These are phyloP conservation scores for Acanthis flammea DNA, from an alignment of 2,797 vertebrate species.

Conservation along the genomic window DNA sequence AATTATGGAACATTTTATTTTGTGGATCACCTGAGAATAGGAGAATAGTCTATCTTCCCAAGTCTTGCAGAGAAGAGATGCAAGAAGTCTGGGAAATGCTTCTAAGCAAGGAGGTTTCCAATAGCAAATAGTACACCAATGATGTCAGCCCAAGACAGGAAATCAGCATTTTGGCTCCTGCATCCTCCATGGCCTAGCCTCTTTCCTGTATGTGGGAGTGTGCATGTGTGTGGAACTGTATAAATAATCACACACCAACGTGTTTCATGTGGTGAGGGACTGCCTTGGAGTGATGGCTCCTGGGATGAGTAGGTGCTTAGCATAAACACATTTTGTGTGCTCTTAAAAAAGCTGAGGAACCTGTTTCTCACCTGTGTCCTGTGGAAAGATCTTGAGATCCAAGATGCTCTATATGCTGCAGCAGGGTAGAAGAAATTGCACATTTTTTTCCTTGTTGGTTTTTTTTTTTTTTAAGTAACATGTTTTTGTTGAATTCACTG, in stretches of 20 bases:
- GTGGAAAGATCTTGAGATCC: background rate
- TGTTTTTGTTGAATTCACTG: background rate
- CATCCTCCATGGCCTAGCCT: background rate
- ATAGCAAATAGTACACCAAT: slow-evolving; percentile 6
- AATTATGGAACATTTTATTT: slow-evolving; percentile 50
- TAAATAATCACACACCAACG: background rate
- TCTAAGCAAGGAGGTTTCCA: slow-evolving; percentile 35
- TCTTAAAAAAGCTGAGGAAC: background rate
- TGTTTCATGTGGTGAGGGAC: background rate
- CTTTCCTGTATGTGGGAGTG: background rate
- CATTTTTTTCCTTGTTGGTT: background rate
- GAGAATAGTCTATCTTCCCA: slow-evolving; percentile 12
- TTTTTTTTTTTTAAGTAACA: background rate
- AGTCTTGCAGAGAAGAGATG: slow-evolving; percentile 20
- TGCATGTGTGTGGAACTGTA: background rate
- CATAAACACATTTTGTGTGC: background rate
- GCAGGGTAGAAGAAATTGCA: background rate
- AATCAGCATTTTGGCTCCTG: slow-evolving; percentile 20
- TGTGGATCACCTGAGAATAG: slow-evolving; percentile 49
- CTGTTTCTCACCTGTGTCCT: background rate
- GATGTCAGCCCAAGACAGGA: slow-evolving; percentile 41
- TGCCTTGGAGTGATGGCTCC: background rate
- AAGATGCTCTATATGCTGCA: slow-evolving; percentile 17
- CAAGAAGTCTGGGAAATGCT: slow-evolving; percentile 30
- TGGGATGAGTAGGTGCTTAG: background rate